Evolutionary conservation across 2,113 vertebrate genomes (phyloP).

Genomic region (Sphaerodactylus townsendi): DNA sequence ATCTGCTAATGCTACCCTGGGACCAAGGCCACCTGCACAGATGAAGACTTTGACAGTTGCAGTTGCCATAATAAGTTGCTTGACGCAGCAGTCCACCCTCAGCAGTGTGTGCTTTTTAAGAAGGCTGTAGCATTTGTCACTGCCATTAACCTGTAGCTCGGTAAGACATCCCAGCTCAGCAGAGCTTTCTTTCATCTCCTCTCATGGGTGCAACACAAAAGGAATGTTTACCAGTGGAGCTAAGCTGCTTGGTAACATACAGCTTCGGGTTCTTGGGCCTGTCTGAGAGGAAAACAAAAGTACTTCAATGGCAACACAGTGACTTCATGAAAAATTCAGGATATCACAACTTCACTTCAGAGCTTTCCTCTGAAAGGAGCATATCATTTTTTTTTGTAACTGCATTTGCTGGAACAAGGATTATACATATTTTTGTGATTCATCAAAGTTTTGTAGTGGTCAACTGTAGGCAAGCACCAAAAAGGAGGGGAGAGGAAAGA

Average conservation of each 20-base stretch:
- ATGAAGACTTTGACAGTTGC: neutral
- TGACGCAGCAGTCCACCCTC: rapidly evolving
- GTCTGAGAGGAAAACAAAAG: neutral
- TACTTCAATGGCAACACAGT: rapidly evolving
- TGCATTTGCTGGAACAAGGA: neutral
- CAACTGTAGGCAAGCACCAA: too few species aligned
- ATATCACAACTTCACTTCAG: rapidly evolving
- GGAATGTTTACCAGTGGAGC: rapidly evolving
- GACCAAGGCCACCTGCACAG: neutral
- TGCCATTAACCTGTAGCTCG: neutral
- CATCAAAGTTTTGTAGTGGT: neutral
- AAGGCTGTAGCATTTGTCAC: neutral
- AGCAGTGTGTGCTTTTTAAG: rapidly evolving
- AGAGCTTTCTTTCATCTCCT: rapidly evolving
- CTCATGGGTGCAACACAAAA: neutral
- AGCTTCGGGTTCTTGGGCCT: rapidly evolving
- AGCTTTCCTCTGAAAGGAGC: neutral
- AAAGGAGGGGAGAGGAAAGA: neutral
- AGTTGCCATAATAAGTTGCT: rapidly evolving
- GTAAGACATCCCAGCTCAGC: rapidly evolving
- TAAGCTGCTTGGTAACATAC: neutral
- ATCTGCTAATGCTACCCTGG: neutral
- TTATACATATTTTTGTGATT: neutral
- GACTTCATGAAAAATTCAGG: rapidly evolving
- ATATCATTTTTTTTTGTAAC: neutral